Evolutionary conservation across 2,113 vertebrate genomes (phyloP).

Genomic region (Nycticryphes semicollaris): DNA sequence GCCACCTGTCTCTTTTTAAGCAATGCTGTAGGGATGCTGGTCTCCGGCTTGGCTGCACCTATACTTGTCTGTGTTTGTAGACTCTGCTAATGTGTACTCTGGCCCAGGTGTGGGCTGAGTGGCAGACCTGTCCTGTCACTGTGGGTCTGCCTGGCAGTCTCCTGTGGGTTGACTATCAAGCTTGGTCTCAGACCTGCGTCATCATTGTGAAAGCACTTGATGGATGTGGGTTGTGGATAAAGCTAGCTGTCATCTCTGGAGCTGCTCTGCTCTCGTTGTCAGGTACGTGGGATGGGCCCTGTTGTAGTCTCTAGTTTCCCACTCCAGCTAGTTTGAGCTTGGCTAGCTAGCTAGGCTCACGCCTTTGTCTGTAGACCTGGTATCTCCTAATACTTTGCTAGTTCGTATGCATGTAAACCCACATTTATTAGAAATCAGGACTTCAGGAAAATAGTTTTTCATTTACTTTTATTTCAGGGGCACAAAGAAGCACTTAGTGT

Average conservation of each 20-base stretch:
- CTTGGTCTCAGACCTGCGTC: not conserved
- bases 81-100: accelerated
- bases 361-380: not conserved
- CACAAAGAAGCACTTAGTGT: not conserved
- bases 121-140: not conserved
- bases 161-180: not conserved
- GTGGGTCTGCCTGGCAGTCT: too few species aligned
- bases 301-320: not conserved
- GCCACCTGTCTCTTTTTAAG: accelerated
- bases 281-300: not conserved
- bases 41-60: accelerated
- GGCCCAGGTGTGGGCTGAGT: accelerated
- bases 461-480: not conserved
- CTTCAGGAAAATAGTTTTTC: not conserved
- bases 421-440: not conserved
- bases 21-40: accelerated
- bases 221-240: not conserved
- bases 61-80: accelerated
- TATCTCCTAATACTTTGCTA: not conserved
- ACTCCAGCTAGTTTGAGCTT: not conserved
- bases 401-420: not conserved
- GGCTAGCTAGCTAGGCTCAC: not conserved
- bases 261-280: not conserved
- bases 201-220: accelerated
- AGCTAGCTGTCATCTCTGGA: not conserved